A percentile compares a stretch with the other conserved stretches of the same genome.
phyloP scores from a whole-genome alignment of 2,888 invertebrate genomes.

The Acrobasis suavella region DNA sequence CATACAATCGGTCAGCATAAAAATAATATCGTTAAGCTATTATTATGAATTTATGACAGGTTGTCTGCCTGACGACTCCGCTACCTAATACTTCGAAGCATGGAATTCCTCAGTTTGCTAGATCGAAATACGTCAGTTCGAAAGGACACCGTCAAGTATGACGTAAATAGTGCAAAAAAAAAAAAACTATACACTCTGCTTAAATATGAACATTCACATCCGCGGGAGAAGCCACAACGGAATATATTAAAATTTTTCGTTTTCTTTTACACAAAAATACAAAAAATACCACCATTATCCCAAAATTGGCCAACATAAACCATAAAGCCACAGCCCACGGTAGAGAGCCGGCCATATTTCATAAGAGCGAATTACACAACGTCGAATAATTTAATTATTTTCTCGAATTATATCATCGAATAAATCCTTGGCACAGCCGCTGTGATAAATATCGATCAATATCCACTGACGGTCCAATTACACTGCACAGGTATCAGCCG shows the following conservation, averaged over 20 bases:
- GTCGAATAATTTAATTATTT: constrained; percentile 19
- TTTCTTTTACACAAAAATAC: neutral
- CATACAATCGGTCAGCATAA: too few relatives aligned
- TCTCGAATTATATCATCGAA: constrained; percentile 7
- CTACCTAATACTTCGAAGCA: too few relatives aligned
- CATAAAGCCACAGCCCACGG: neutral
- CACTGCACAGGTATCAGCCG: constrained; percentile 54
- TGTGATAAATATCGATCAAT: constrained; percentile 72
- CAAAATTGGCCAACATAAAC: neutral
- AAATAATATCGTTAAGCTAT: too few relatives aligned
- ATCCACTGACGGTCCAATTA: constrained; percentile 75
- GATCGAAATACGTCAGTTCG: too few relatives aligned
- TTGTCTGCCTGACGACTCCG: neutral
- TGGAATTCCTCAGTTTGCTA: too few relatives aligned
- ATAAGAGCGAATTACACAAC: constrained; percentile 7
- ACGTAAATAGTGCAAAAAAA: too few relatives aligned
- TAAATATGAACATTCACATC: too few relatives aligned
- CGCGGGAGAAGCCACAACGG: too few relatives aligned
- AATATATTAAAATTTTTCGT: neutral
- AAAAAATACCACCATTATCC: neutral
- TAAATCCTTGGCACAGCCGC: constrained; percentile 1
- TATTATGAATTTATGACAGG: too few relatives aligned
- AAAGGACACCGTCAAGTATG: too few relatives aligned
- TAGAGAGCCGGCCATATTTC: constrained; percentile 4
- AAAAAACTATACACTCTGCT: too few relatives aligned